Base-by-base conservation (phyloP, 53 echinoderm and acorn worm species). In the Antedon mediterranea region DNA sequence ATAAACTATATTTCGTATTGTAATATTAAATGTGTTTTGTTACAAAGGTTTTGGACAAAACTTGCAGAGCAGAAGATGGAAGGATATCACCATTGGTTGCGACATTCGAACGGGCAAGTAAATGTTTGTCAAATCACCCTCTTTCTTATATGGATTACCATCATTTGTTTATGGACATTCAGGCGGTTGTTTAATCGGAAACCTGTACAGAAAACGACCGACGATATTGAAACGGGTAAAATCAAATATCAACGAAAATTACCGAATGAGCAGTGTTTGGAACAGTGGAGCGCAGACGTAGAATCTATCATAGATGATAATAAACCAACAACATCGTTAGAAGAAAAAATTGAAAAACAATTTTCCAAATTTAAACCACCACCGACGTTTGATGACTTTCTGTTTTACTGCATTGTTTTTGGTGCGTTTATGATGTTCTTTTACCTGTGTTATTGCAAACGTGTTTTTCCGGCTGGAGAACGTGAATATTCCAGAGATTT, bases 381-480 rank as follows among this genome's bases (percentile, higher is more conserved):
- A 11, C 92, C 92, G 26, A 79, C 88, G 0, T 89, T 92, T 43
- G 89, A 92, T 74, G 43, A 79, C 31, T 92, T 92, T 70, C 80
- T 92, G 73, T 37, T 84, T 44, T 80, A 86, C 72, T 77, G 83
- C 20, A 74, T 73, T 70, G 43, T 81, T 18, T 81, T 92, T 7
- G 92, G 92, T 20, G 81, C 80, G 30, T 81, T 92, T 33, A 84
- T 92, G 83, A 43, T 92, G 29, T 84, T 76, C 32, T 92, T 89
- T 79, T 92, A 81, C 43, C 13, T 86, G 72, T 92, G 89, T 34
- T 89, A 92, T 72, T 86, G 78, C 29, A 44, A 77, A 72, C 79
- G 86, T 18, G 72, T 77, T 44, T 92, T 81, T 78, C 86, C 86
- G 0, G 80, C 72, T 7, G 89, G 78, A 3, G 84, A 86, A 72